A percentile compares a stretch with the other conserved stretches of the same genome.
Conservation (phyloP, 2,113 vertebrate genomes). For the Anguilla japonica region DNA sequence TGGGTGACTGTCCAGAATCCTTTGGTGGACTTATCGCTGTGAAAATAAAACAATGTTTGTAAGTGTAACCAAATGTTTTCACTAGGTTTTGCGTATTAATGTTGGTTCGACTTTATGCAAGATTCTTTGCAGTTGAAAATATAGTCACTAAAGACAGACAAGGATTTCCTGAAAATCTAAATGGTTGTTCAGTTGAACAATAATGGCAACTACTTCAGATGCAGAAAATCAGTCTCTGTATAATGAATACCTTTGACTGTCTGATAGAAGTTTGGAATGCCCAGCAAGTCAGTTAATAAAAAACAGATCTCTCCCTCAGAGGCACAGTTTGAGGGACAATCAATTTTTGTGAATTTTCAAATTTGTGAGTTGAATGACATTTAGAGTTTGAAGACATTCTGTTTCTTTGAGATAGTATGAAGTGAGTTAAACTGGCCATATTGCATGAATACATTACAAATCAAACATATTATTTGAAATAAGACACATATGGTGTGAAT, state of each 20-base stretch:
- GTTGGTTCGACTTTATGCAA: not conserved
- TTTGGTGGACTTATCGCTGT: too few species aligned
- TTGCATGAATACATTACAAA: too few species aligned
- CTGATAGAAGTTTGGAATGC: not conserved
- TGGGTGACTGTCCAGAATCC: too few species aligned
- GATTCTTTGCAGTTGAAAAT: not conserved
- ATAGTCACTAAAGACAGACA: not conserved
- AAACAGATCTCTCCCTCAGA: not conserved
- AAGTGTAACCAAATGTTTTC: not conserved
- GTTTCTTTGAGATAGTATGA: not conserved
- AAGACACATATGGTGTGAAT: too few species aligned
- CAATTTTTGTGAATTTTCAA: conserved; percentile 27
- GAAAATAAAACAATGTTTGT: too few species aligned
- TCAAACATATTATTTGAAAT: too few species aligned
- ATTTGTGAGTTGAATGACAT: not conserved
- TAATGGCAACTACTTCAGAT: not conserved
- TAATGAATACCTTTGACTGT: not conserved
- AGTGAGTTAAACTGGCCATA: not conserved
- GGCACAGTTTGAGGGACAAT: not conserved
- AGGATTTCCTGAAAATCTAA: not conserved
- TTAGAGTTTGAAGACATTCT: not conserved
- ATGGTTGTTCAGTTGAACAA: not conserved
- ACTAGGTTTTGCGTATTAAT: not conserved
- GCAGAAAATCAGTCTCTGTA: not conserved
- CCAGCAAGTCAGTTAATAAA: not conserved